phyloP scores from a whole-genome alignment of 2,888 invertebrate species.

The Eupeodes luniger region DNA sequence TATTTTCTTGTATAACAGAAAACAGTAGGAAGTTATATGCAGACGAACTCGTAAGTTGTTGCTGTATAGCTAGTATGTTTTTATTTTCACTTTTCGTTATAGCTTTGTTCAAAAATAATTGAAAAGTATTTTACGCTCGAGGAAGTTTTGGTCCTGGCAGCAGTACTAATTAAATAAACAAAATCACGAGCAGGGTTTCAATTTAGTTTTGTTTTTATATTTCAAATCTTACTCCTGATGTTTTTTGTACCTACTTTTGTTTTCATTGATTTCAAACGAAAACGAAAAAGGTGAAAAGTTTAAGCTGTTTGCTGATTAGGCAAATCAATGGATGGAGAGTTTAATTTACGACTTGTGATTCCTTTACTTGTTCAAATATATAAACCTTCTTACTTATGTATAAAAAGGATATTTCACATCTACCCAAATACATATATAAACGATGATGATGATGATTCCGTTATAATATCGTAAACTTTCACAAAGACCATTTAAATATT shows the following conservation, averaged over 20 bases:
- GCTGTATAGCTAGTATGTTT: slow-evolving; percentile 17
- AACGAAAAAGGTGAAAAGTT: slow-evolving; percentile 63
- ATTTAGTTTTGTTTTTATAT: not conserved
- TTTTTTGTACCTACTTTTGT: not conserved
- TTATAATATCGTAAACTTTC: slow-evolving; percentile 45
- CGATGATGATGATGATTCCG: slow-evolving; percentile 42
- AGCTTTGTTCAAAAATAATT: slow-evolving; percentile 60
- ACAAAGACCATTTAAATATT: slow-evolving; percentile 63
- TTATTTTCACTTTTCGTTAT: slow-evolving; percentile 1
- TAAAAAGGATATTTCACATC: slow-evolving; percentile 34
- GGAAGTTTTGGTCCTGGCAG: slow-evolving; percentile 73
- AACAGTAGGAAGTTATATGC: not conserved
- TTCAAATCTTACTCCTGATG: not conserved
- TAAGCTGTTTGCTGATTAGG: slow-evolving; percentile 73
- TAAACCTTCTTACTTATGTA: not conserved
- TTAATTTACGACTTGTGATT: slow-evolving; percentile 21
- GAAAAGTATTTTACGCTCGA: slow-evolving; percentile 73
- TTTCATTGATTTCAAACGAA: slow-evolving; percentile 64
- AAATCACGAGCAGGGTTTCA: slow-evolving; percentile 24
- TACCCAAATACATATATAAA: too few species aligned
- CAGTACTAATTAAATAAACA: slow-evolving; percentile 75
- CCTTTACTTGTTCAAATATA: slow-evolving; percentile 37
- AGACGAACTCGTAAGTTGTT: slow-evolving; percentile 15
- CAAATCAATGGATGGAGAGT: slow-evolving; percentile 52
- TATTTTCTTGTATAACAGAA: not conserved